Percentiles rank a stretch among this genome's conserved stretches.
These are phyloP conservation scores for Arion vulgaris DNA, from an alignment of 1,140 invertebrate genomes.

Conservation along the genomic window DNA sequence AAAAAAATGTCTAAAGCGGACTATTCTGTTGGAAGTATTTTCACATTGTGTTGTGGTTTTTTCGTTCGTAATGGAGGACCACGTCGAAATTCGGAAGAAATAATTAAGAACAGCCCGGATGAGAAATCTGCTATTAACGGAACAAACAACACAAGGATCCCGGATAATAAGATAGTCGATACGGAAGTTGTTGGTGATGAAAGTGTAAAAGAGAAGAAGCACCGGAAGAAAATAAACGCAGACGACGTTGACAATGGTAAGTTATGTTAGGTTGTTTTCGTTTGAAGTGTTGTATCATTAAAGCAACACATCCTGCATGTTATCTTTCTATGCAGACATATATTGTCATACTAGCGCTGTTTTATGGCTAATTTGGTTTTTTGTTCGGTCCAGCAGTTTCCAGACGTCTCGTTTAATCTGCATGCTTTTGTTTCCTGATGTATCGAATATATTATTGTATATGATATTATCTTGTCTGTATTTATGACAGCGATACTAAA, in stretches of 20 bases:
- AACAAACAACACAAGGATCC: not conserved
- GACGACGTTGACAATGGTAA: slow-evolving; percentile 18
- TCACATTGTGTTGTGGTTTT: slow-evolving; percentile 31
- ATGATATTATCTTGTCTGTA: no score
- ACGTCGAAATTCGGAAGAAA: slow-evolving; percentile 4
- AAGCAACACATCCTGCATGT: no score
- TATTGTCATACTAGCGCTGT: no score
- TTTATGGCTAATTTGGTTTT: no score
- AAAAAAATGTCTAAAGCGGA: slow-evolving; percentile 21
- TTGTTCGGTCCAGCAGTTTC: no score
- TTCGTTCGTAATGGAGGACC: not conserved
- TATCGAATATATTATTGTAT: no score
- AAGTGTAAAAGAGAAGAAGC: not conserved
- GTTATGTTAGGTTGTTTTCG: not conserved
- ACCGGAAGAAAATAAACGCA: slow-evolving; percentile 3
- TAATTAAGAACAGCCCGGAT: not conserved
- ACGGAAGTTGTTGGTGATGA: slow-evolving; percentile 8
- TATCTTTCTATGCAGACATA: no score
- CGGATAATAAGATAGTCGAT: not conserved
- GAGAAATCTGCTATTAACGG: not conserved
- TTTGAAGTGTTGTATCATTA: not conserved
- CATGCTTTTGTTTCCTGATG: no score
- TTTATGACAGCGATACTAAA: no score
- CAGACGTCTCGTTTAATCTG: no score
- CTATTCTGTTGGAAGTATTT: slow-evolving; percentile 16